These are phyloP conservation scores for Meliscaeva auricollis DNA, from an alignment of 2,888 invertebrate genomes.

Conservation along the genomic window DNA sequence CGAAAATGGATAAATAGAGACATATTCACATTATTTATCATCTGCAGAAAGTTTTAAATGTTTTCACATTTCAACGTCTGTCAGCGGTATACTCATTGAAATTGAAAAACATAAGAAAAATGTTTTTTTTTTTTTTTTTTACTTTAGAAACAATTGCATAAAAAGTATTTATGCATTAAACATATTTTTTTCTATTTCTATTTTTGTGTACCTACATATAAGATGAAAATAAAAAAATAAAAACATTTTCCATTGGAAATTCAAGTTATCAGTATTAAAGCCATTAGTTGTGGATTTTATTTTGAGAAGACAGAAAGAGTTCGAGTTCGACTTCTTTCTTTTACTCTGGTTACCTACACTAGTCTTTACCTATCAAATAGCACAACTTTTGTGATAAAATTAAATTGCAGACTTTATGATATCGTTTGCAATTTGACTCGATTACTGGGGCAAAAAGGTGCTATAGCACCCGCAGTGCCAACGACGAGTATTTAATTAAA, in stretches of 20 bases:
- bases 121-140: no score
- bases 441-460: constrained; percentile 3
- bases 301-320: constrained; percentile 25
- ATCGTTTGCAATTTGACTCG: constrained; percentile 22
- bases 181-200: neutral
- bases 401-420: constrained; percentile 56
- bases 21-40: neutral
- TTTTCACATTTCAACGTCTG: neutral
- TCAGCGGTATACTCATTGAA: neutral
- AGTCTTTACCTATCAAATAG: constrained; percentile 9
- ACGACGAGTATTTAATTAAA: constrained; percentile 21
- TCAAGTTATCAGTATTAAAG: constrained; percentile 6
- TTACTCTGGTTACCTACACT: neutral
- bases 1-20: neutral
- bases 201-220: no score
- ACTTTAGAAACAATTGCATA: neutral
- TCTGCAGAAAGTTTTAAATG: neutral
- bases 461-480: neutral
- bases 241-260: neutral
- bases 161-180: neutral
- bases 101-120: no score
- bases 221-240: neutral
- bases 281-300: constrained; percentile 33
- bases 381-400: constrained; percentile 27
- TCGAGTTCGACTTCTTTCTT: constrained; percentile 31